Evolutionary conservation across 2,888 invertebrate species (phyloP).

Genomic region (Liodrosophila aerea): DNA sequence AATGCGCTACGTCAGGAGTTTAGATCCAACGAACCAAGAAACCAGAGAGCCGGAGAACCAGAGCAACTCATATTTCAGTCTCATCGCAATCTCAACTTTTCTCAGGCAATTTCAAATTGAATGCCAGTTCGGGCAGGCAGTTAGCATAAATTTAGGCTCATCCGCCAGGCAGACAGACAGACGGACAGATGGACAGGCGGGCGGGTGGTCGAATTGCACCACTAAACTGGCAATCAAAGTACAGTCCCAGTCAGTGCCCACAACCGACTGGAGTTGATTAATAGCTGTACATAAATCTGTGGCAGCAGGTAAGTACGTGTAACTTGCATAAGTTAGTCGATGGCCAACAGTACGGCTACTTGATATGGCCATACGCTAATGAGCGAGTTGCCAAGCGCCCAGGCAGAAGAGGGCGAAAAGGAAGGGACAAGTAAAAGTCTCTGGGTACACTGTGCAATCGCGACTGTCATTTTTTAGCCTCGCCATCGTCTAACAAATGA

Average conservation of each 20-base stretch:
- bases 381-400: constrained; percentile 33
- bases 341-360: constrained; percentile 46
- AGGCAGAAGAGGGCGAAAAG: not conserved
- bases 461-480: constrained; percentile 42
- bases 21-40: constrained; percentile 2
- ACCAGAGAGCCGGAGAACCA: not conserved
- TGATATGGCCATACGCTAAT: constrained; percentile 57
- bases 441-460: constrained; percentile 37
- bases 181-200: not conserved
- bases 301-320: constrained; percentile 59
- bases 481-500: constrained; percentile 56
- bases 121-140: constrained; percentile 54
- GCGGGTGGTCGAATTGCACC: too few relatives aligned
- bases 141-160: constrained; percentile 59
- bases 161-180: not conserved
- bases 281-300: constrained; percentile 63
- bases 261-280: constrained; percentile 56
- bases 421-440: constrained; percentile 8
- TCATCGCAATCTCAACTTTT: constrained; percentile 67
- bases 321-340: constrained; percentile 61
- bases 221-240: constrained; percentile 63
- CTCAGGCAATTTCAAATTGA: constrained; percentile 70
- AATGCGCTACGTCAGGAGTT: constrained; percentile 28
- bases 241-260: constrained; percentile 18
- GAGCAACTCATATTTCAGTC: constrained; percentile 54